These are phyloP conservation scores for Drosophila tripunctata DNA, from an alignment of 2,888 invertebrate species.

Conservation along the genomic window DNA sequence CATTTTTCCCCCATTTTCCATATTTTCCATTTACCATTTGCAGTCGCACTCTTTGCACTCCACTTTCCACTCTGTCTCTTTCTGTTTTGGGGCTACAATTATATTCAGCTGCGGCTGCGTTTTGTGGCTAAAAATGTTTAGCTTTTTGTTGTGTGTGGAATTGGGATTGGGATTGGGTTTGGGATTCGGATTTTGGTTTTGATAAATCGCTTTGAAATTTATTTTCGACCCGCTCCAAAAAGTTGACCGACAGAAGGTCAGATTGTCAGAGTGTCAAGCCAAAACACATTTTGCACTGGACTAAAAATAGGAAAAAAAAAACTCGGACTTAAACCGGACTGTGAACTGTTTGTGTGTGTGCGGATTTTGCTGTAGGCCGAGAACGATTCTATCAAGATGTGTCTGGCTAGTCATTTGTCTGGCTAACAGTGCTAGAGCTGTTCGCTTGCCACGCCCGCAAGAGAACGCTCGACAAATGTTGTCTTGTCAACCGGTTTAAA, in stretches of 20 bases:
- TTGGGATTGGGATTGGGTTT: conserved; percentile 12
- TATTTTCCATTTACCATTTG: neutral
- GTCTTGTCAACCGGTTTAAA: conserved; percentile 50
- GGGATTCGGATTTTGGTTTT: conserved; percentile 51
- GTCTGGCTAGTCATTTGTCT: conserved; percentile 53
- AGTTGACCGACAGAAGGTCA: conserved; percentile 9
- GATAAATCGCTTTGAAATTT: conserved; percentile 73
- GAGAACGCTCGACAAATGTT: conserved; percentile 40
- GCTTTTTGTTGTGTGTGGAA: conserved; percentile 19
- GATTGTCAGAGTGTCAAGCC: conserved; percentile 4
- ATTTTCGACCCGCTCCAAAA: conserved; percentile 37
- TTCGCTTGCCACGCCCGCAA: conserved; percentile 50
- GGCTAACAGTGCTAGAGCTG: conserved; percentile 54
- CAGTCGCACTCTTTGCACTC: neutral
- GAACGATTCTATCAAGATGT: conserved; percentile 34
- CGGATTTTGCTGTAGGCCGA: neutral
- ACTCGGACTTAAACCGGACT: conserved; percentile 3
- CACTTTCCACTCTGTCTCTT: neutral
- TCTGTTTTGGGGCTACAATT: conserved; percentile 20
- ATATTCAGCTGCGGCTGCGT: conserved; percentile 62
- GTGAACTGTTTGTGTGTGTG: neutral
- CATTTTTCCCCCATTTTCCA: conserved; percentile 13
- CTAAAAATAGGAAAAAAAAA: conserved; percentile 9
- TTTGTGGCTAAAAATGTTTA: conserved; percentile 33
- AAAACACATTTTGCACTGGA: neutral